Evolutionary conservation across 2,113 vertebrate species (phyloP), one percentile per base, ranked within the genome.

Genomic region (Lipophrys pholis): DNA sequence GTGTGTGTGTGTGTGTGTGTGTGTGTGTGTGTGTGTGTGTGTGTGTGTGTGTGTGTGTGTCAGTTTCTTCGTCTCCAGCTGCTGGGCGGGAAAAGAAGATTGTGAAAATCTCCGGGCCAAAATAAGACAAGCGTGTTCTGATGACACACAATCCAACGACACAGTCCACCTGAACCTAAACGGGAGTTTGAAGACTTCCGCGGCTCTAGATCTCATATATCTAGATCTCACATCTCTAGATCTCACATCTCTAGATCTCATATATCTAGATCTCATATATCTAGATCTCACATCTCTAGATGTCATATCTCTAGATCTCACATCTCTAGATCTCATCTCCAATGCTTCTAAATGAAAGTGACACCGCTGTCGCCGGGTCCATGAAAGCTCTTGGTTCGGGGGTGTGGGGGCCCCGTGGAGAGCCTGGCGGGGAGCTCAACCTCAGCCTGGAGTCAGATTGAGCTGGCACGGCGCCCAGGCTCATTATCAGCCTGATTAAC

Each of bases 401-500:
- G 72, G 57, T 65, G 60, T 63, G 35, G 6, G n/a, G 21, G 21
- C 4, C 21, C 21, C 59, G 39, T 21, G 11, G 14, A 36, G 45
- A 43, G 64, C 30, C 65, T 51, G 50, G 65, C 39, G 52, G 62
- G 55, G 78, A 75, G 69, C 65, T 84, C 68, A 87, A 69, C 85
- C 73, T 60, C 42, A 80, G 69, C 78, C 86, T 77, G 71, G 78
- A 87, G 88, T 92, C 87, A 90, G 77, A 88, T 75, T 85, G 70
- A 89, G 87, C 89, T 85, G 86, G 82, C 88, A 78, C 6, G 2
- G 8, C 5, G 72, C 87, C 85, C 49, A 39, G 84, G 68, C 90
- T 91, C 87, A 92, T 93, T 92, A 92, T 85, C 82, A 87, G 85
- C 80, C 85, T 89, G 85, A 94, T 94, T 92, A 93, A 89, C 79